These are phyloP conservation scores for Synanthedon tipuliformis DNA, from an alignment of 2,888 invertebrate species.

Conservation along the genomic window DNA sequence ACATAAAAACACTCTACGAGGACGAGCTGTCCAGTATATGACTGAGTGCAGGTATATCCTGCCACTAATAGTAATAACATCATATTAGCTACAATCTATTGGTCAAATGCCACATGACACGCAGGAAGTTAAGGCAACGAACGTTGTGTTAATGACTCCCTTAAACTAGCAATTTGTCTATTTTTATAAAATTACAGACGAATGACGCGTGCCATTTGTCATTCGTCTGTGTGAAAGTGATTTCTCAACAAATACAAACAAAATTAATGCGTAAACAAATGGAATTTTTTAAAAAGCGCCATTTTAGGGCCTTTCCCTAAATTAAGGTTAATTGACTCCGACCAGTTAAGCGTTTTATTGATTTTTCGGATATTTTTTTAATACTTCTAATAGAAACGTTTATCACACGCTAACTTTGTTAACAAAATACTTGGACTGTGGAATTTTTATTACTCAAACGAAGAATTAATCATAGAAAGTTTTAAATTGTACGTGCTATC, in stretches of 20 bases:
- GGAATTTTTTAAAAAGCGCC: conserved; percentile 11
- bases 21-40: too few species aligned
- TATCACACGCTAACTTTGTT: conserved; percentile 12
- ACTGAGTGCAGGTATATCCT: too few species aligned
- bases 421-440: too few species aligned
- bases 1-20: too few species aligned
- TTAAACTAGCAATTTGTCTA: conserved; percentile 28
- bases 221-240: background rate
- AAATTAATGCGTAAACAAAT: too few species aligned
- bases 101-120: conserved; percentile 1
- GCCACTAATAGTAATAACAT: background rate
- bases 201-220: background rate
- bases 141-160: conserved; percentile 23
- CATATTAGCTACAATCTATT: background rate
- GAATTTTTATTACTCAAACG: too few species aligned
- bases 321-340: conserved; percentile 49
- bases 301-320: conserved; percentile 29
- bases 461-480: too few species aligned
- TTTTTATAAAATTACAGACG: background rate
- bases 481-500: too few species aligned
- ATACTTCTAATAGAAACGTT: conserved; percentile 14
- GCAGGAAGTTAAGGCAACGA: conserved; percentile 1
- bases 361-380: conserved; percentile 29
- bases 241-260: conserved; percentile 7
- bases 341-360: conserved; percentile 24